phyloP scores from a whole-genome alignment of 2,797 vertebrate genomes.

The Hoplostethus atlanticus region DNA sequence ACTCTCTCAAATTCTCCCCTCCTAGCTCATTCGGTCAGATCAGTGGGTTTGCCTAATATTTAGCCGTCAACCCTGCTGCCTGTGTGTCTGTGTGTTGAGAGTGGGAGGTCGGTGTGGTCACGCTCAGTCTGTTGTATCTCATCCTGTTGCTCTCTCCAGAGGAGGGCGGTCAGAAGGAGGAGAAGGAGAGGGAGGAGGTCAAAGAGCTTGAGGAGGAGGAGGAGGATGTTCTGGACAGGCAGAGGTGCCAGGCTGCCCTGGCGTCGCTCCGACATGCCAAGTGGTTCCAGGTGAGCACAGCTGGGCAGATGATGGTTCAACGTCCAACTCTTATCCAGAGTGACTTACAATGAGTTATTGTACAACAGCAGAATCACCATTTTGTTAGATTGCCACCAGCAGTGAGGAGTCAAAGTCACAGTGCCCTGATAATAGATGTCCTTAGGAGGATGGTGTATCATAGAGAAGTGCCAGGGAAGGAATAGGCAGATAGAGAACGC shows the following conservation, averaged over 20 bases:
- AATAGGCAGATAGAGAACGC: too few relatives aligned
- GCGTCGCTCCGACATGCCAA: conserved; percentile 93
- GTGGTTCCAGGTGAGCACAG: conserved; percentile 96
- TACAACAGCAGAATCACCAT: background rate
- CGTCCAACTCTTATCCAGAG: background rate
- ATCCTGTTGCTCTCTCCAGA: conserved; percentile 87
- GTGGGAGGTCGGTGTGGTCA: conserved; percentile 84
- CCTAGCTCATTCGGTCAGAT: conserved; percentile 70
- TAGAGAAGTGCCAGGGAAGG: too few relatives aligned
- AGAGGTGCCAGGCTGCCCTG: conserved; percentile 92
- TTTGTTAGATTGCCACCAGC: background rate
- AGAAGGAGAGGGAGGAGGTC: conserved; percentile 42
- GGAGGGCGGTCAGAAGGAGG: conserved; percentile 86
- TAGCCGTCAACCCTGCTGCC: conserved; percentile 65
- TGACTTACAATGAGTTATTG: background rate
- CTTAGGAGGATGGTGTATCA: too few relatives aligned
- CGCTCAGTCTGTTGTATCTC: conserved; percentile 83
- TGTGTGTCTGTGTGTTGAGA: conserved; percentile 41
- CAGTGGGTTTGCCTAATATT: conserved; percentile 71
- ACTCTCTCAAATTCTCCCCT: conserved; percentile 41
- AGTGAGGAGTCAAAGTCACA: background rate
- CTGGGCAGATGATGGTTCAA: conserved; percentile 9
- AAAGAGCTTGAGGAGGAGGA: conserved; percentile 20
- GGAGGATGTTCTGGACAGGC: conserved; percentile 90
- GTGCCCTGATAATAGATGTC: too few relatives aligned